Percentiles rank a stretch among this genome's conserved stretches.
Conservation (phyloP, 2,113 vertebrate species). For the Istiophorus platypterus region DNA sequence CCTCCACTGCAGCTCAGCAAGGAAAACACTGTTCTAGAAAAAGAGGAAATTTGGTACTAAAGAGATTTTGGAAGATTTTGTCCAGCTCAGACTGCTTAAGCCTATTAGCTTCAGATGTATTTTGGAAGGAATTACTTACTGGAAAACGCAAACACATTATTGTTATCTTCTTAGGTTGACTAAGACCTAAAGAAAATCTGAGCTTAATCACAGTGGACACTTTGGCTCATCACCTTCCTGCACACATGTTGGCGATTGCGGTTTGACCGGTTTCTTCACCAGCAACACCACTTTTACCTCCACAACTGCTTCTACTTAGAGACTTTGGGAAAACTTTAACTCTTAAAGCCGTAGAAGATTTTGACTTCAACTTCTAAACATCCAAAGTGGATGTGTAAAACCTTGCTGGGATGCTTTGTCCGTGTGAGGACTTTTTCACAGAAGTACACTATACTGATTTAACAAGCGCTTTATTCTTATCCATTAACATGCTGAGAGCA, state of each 20-base stretch:
- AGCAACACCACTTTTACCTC: conserved; percentile 10
- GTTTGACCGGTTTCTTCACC: conserved; percentile 28
- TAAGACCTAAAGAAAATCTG: neutral
- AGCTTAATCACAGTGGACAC: conserved; percentile 14
- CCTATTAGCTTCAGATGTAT: neutral
- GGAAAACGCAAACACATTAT: neutral
- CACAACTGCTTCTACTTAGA: conserved; percentile 1
- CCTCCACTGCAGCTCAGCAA: neutral
- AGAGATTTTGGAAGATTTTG: neutral
- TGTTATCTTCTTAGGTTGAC: conserved; percentile 1
- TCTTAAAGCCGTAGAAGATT: conserved; percentile 19
- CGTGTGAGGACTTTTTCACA: conserved; percentile 41
- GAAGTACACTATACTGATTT: conserved; percentile 30
- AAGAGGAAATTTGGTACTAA: neutral
- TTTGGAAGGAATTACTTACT: neutral
- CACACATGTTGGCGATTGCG: conserved; percentile 12
- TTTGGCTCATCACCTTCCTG: conserved; percentile 32
- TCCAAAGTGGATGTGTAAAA: conserved; percentile 12
- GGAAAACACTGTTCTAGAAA: neutral
- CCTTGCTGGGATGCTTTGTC: conserved; percentile 29
- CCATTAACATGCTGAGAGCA: conserved; percentile 37
- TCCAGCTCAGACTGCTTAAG: neutral
- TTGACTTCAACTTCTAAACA: neutral
- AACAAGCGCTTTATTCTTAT: conserved; percentile 29
- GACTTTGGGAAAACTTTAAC: neutral